These are phyloP conservation scores for Paguma larvata DNA, from an alignment of 2,797 vertebrate genomes.

Conservation along the genomic window DNA sequence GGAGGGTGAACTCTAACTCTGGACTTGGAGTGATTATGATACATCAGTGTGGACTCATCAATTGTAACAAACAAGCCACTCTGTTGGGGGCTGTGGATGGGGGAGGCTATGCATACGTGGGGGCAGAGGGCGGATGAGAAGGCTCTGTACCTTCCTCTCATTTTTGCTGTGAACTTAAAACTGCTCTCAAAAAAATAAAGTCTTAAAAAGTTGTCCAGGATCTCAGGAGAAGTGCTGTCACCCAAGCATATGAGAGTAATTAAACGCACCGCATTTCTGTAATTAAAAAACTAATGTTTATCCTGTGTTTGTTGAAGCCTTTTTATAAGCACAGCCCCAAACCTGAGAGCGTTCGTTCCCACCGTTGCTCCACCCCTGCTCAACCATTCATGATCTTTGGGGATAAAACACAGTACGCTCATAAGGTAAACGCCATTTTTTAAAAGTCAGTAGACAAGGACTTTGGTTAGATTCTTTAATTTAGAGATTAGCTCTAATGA, in stretches of 20 bases:
- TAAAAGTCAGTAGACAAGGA: background rate
- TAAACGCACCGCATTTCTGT: background rate
- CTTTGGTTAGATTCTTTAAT: slow-evolving; percentile 10
- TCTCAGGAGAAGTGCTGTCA: slow-evolving; percentile 14
- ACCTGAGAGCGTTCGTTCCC: background rate
- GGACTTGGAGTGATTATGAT: background rate
- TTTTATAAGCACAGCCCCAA: background rate
- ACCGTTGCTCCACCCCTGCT: background rate
- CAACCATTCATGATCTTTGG: background rate
- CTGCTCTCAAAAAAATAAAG: background rate
- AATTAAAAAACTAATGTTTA: background rate
- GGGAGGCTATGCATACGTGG: background rate
- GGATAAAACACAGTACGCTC: slow-evolving; percentile 12
- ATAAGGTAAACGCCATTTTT: background rate
- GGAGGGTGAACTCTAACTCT: background rate
- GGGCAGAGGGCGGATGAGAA: background rate
- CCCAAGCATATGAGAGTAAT: background rate
- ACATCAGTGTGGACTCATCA: background rate
- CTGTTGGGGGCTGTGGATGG: background rate
- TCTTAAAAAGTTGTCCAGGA: background rate
- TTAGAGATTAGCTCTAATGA: background rate
- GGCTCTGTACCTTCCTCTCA: background rate
- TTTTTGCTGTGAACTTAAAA: background rate
- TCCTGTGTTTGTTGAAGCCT: background rate
- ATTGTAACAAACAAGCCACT: background rate